Conservation (phyloP, 2,797 vertebrate species). For the Pantherophis vulpinus region DNA sequence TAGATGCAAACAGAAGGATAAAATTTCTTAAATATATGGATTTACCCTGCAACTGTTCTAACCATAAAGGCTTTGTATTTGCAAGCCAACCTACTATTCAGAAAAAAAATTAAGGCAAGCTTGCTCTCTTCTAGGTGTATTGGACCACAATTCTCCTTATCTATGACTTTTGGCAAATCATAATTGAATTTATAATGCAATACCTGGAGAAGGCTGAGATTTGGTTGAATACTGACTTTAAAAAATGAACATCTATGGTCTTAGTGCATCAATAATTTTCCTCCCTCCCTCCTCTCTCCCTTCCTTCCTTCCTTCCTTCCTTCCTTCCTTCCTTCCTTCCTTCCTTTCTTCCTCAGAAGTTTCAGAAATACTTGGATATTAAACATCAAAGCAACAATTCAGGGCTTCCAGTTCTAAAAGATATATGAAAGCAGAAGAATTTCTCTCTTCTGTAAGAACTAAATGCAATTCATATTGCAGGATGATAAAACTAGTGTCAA, state of each 20-base stretch:
- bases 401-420: background rate
- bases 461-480: background rate
- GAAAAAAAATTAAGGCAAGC: background rate
- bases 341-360: background rate
- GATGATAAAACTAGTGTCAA: background rate
- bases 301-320: background rate
- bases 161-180: background rate
- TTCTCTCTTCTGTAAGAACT: background rate
- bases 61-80: conserved; percentile 33
- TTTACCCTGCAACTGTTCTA: background rate
- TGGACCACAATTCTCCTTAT: background rate
- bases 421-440: background rate
- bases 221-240: conserved; percentile 3
- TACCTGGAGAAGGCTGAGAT: background rate
- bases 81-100: conserved; percentile 7
- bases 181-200: background rate
- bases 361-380: background rate
- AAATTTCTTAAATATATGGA: conserved; percentile 46
- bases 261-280: conserved; percentile 4
- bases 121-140: background rate
- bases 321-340: background rate
- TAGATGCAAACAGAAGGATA: conserved; percentile 48
- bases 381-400: background rate
- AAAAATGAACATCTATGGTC: conserved; percentile 34
- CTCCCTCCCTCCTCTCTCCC: background rate